Base-by-base conservation (phyloP, 1,140 invertebrate species). In the Telenomus remus region DNA sequence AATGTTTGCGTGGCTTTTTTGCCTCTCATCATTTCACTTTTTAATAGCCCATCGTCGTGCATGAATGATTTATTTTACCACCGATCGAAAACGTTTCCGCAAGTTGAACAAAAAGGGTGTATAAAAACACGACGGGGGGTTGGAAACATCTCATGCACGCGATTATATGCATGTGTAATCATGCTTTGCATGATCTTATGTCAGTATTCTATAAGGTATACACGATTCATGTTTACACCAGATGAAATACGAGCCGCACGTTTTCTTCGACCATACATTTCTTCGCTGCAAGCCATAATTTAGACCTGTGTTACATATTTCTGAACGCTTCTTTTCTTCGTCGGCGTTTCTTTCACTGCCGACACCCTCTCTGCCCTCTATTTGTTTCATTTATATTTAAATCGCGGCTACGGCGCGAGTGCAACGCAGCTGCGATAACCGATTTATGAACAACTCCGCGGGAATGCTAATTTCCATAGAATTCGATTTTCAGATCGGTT, bases 311-410 rank as follows among this genome's bases (percentile, higher is more conserved):
- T 44, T 57, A 47, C 69, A 64, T 51, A 71, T 57, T 57, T 64
- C 48, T 43, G 42, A n/a, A 27, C 13, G 11, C 27, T 39, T n/a
- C 37, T 4, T 9, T 66, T 60, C 37, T 27, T 27, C 19, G 2
- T 6, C 19, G 19, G 19, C 19, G 19, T 27, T 27, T 27, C 19
- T 27, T 27, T 27, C 6, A 3, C 19, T 27, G 2, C 19, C 19
- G 19, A n/a, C n/a, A n/a, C n/a, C n/a, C n/a, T n/a, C n/a, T n/a
- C n/a, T n/a, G 57, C 12, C 12, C 33, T 39, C 33, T 51, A 66
- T 76, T 76, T 76, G 73, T 76, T 76, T 76, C 73, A 76, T 76
- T 76, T 70, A 70, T 76, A 76, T 76, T 76, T 76, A 76, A 70
- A 76, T 76, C 50, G 59, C 46, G 19, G 44, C 64, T 48, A 51